Percentiles rank a stretch among this genome's conserved stretches.
Conservation (phyloP, 2,113 vertebrate genomes). For the Mystacornis crossleyi region DNA sequence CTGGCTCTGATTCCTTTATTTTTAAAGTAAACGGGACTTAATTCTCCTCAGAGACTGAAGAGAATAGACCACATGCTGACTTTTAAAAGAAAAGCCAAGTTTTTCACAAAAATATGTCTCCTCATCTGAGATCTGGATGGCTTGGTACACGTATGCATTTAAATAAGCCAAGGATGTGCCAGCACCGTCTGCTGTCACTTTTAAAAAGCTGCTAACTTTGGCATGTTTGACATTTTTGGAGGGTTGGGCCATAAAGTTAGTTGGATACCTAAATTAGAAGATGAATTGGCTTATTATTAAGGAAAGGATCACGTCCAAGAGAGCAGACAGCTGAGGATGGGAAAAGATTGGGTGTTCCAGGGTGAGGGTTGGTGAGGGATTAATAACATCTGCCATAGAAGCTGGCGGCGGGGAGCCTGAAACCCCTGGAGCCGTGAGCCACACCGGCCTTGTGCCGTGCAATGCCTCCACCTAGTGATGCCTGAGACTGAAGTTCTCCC, state of each 20-base stretch:
- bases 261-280: background rate
- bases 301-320: background rate
- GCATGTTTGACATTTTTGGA: background rate
- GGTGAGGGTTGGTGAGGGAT: background rate
- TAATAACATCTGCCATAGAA: background rate
- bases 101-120: conserved; percentile 11
- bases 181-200: background rate
- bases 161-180: conserved; percentile 19
- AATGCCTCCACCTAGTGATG: background rate
- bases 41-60: conserved; percentile 7
- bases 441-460: fast-evolving
- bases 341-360: background rate
- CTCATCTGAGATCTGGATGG: background rate
- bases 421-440: fast-evolving
- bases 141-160: background rate
- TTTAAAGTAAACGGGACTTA: background rate
- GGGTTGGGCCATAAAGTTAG: background rate
- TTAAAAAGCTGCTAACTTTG: background rate
- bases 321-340: background rate
- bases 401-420: background rate
- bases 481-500: background rate
- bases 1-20: conserved; percentile 28
- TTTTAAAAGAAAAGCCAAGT: conserved; percentile 36
- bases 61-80: conserved; percentile 1
- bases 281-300: background rate